Conservation (phyloP, 2,113 vertebrate species). For the Progne subis region DNA sequence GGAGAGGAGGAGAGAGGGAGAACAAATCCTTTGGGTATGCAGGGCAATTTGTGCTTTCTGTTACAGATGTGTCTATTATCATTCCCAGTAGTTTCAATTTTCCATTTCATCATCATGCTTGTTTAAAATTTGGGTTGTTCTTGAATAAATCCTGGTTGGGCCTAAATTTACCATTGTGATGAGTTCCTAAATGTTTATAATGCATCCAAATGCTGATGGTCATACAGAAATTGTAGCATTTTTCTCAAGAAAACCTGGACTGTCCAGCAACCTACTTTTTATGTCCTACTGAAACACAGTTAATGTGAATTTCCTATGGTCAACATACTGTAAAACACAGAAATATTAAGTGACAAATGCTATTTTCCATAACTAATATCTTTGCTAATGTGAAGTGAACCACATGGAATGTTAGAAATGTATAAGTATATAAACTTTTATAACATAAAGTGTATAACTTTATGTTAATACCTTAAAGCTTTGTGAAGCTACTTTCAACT, state of each 20-base stretch:
- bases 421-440: not conserved
- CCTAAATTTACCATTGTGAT: not conserved
- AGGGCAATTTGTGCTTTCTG: not conserved
- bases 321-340: not conserved
- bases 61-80: not conserved
- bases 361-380: not conserved
- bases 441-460: not conserved
- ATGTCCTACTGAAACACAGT: not conserved
- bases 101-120: not conserved
- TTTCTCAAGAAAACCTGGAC: not conserved
- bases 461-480: not conserved
- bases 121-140: not conserved
- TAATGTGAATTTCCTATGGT: not conserved
- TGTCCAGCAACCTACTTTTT: not conserved
- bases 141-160: not conserved
- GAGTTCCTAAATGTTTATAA: not conserved
- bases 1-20: rapidly evolving
- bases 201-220: not conserved
- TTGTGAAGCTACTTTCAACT: not conserved
- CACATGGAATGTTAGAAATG: not conserved
- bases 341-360: not conserved
- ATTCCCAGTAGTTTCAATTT: not conserved
- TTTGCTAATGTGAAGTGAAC: not conserved
- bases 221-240: not conserved
- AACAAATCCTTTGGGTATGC: not conserved